Percentiles rank a stretch among this genome's conserved stretches.
phyloP scores from a whole-genome alignment of 2,113 vertebrate species.

The Naja naja region DNA sequence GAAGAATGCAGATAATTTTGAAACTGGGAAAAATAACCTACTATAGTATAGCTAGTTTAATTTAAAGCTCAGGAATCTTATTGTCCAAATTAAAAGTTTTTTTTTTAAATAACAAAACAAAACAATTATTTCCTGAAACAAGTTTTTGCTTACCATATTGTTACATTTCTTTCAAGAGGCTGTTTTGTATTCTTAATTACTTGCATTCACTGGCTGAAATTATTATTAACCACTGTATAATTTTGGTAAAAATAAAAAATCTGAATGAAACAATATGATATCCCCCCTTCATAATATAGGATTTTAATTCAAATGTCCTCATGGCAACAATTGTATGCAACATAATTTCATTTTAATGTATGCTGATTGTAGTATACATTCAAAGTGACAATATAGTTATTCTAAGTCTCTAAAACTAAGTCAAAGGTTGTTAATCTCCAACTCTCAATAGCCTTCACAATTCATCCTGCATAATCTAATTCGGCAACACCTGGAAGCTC shows the following conservation, averaged over 20 bases:
- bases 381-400: no score
- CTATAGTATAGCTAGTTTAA: constrained; percentile 18
- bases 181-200: constrained; percentile 35
- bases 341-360: no score
- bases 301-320: neutral
- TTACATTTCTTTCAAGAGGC: constrained; percentile 9
- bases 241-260: constrained; percentile 10
- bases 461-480: neutral
- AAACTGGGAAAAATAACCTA: constrained; percentile 26
- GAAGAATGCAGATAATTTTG: constrained; percentile 25
- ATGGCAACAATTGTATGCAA: neutral
- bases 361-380: no score
- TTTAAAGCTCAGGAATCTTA: constrained; percentile 17
- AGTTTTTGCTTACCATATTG: neutral
- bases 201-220: constrained; percentile 35
- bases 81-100: constrained; percentile 15
- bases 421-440: neutral
- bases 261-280: neutral
- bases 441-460: neutral
- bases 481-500: neutral
- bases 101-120: constrained; percentile 14
- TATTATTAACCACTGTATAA: constrained; percentile 3
- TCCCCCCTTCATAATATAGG: neutral
- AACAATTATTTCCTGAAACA: neutral
- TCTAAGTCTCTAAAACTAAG: no score